These are phyloP conservation scores for Cyprinus carpio DNA, from an alignment of 2,113 vertebrate species.

Conservation along the genomic window DNA sequence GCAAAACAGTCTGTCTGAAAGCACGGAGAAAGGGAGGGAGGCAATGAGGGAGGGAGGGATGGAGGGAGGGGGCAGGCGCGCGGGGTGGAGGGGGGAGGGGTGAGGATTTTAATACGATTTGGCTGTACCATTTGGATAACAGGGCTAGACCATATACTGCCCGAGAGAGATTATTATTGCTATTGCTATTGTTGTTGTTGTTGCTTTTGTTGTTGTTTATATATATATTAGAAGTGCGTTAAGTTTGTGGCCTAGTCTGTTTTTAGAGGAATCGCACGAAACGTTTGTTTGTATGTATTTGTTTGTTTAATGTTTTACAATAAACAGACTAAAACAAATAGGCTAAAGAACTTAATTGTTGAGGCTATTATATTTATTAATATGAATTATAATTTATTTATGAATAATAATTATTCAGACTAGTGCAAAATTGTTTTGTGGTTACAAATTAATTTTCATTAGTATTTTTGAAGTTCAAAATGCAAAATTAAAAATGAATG, in stretches of 20 bases:
- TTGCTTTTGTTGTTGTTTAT: slow-evolving; percentile 13
- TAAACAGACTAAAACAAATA: neutral
- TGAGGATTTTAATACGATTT: slow-evolving; percentile 78
- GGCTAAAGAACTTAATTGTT: no score
- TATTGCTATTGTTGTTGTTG: neutral
- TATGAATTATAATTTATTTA: neutral
- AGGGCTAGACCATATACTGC: slow-evolving; percentile 68
- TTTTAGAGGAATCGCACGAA: neutral
- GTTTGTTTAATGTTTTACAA: neutral
- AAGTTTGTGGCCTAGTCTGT: neutral
- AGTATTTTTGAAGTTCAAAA: neutral
- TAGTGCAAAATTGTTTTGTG: neutral
- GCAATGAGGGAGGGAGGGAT: slow-evolving; percentile 45
- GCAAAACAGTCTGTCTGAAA: slow-evolving; percentile 80
- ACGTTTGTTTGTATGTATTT: neutral
- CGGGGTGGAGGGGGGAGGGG: slow-evolving; percentile 61
- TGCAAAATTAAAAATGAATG: neutral
- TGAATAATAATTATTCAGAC: no score
- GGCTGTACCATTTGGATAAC: slow-evolving; percentile 75
- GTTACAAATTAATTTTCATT: neutral
- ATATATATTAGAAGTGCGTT: neutral
- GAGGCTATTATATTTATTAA: neutral
- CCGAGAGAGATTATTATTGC: slow-evolving; percentile 51
- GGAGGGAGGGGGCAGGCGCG: slow-evolving; percentile 12
- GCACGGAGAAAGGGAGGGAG: slow-evolving; percentile 54